Evolutionary conservation across 2,888 invertebrate genomes (phyloP), one percentile per base, ranked within the genome.

Genomic region (Agriotes lineatus): DNA sequence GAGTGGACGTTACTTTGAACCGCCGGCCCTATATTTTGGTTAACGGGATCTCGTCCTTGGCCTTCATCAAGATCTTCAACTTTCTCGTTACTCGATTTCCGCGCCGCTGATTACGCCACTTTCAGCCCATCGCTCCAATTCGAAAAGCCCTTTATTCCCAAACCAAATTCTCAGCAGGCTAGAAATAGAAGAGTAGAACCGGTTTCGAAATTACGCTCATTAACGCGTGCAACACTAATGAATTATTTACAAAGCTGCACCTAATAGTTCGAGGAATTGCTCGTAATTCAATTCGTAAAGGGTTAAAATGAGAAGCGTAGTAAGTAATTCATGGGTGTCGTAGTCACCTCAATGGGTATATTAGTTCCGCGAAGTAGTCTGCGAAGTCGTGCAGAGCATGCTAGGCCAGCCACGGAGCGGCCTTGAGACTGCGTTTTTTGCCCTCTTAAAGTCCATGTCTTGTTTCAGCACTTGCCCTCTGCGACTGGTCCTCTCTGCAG

Each of bases 401-500:
- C 56, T 62, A 67, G 57, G 71, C 48, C 57, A 62, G 42, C 59
- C 59, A 64, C 64, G 66, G 22, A 52, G 45, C 74, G 59, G 69
- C 78, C 79, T 80, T 79, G 78, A 78, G 76, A 79, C 78, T 67
- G 73, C 75, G 75, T 79, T 76, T 77, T 78, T 54, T 64, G 66
- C 61, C 50, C 54, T 66, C 61, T 65, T n/a, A 61, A 65, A 58
- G 44, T 66, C 20, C 57, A 50, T 44, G 48, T 60, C 44, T 59
- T 70, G 83, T 87, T 87, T 25, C 88, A 95, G 95, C 95, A 68
- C 85, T 95, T 75, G 95, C 95, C 0, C 88, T 96, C 18, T 95
- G 95, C 83, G 94, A 95, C 81, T 95, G 95, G 95, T 95, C 95
- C 0, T 89, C 90, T 69, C 87, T 95, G 0, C 96, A 96, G 81